A percentile compares a stretch with the other conserved stretches of the same genome.
Evolutionary conservation across 2,797 vertebrate genomes (phyloP).

Genomic region (Schizopygopsis malacanthus): DNA sequence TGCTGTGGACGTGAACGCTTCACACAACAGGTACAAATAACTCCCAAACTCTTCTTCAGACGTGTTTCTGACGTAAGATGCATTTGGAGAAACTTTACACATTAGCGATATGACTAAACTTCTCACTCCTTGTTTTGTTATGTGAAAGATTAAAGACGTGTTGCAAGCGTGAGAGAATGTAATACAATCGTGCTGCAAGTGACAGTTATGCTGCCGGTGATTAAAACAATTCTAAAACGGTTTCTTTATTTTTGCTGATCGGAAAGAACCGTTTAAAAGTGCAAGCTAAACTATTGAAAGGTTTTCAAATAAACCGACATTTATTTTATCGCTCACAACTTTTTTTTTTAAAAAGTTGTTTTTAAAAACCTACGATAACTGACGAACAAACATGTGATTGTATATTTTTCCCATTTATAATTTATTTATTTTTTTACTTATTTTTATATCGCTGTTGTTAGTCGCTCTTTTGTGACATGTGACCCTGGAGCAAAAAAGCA

Average conservation of each 20-base stretch:
- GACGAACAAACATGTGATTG: not conserved
- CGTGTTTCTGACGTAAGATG: not conserved
- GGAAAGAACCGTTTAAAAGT: not conserved
- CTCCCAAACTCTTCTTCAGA: not conserved
- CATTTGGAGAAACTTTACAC: not conserved
- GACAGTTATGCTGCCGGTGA: not conserved
- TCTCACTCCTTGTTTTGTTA: not conserved
- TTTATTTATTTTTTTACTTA: too few species aligned
- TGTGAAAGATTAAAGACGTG: not conserved
- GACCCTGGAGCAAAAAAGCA: too few species aligned
- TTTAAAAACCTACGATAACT: not conserved
- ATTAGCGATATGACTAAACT: not conserved
- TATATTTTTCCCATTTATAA: not conserved
- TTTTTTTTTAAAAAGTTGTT: not conserved
- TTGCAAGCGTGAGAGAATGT: not conserved
- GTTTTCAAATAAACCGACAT: not conserved
- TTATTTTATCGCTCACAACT: not conserved
- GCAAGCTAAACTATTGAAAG: not conserved
- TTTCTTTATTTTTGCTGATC: not conserved
- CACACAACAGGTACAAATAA: conserved; percentile 62
- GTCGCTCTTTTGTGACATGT: not conserved
- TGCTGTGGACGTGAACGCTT: conserved; percentile 58
- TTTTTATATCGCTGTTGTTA: not conserved
- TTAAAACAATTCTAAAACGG: not conserved
- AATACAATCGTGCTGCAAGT: not conserved